A percentile compares a stretch with the other conserved stretches of the same genome.
Evolutionary conservation across 2,113 vertebrate species (phyloP).

Genomic region (Upupa epops): DNA sequence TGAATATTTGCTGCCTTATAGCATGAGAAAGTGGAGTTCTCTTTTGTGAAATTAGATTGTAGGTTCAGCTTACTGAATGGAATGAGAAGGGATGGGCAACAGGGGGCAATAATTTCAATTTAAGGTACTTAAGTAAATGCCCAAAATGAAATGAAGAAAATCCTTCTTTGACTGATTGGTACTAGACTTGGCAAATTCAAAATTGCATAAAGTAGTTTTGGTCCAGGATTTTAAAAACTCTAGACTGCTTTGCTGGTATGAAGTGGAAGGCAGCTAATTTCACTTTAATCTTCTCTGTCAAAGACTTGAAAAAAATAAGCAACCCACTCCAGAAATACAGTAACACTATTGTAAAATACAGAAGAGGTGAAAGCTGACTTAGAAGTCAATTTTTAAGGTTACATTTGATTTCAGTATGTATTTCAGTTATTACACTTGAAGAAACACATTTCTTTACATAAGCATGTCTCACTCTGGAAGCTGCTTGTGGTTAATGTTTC

Average conservation of each 20-base stretch:
- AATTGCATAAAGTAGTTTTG: slow-evolving; percentile 13
- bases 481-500: slow-evolving; percentile 24
- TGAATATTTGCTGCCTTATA: not conserved
- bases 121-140: slow-evolving; percentile 21
- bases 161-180: not conserved
- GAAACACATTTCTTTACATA: not conserved
- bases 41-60: slow-evolving; percentile 4
- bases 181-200: not conserved
- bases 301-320: not conserved
- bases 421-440: not conserved
- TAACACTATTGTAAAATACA: not conserved
- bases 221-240: not conserved
- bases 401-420: not conserved
- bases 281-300: not conserved
- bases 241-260: not conserved
- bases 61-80: not conserved
- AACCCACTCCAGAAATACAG: not conserved
- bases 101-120: slow-evolving; percentile 2
- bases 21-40: not conserved
- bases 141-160: slow-evolving; percentile 27
- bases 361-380: not conserved
- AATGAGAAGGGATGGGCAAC: not conserved
- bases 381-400: not conserved
- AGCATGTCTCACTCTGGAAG: not conserved
- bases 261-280: not conserved